These are phyloP conservation scores for Slavum lentiscoides DNA, from an alignment of 2,888 invertebrate genomes.

Conservation along the genomic window DNA sequence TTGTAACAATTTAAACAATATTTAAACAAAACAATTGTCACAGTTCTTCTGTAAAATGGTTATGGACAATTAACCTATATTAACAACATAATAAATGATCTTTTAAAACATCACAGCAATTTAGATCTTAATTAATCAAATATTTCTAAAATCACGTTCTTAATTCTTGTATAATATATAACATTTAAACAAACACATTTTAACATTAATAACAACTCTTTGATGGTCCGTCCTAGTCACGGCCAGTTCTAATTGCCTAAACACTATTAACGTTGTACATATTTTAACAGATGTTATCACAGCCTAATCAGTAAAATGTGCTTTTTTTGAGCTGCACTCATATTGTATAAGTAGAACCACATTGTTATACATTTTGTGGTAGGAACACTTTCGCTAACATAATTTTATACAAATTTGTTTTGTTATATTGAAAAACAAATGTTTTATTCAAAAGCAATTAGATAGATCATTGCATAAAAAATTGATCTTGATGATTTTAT, in stretches of 20 bases:
- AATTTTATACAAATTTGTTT: slow-evolving; percentile 37
- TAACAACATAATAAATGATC: slow-evolving; percentile 44
- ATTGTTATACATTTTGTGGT: slow-evolving; percentile 26
- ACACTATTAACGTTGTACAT: slow-evolving; percentile 50
- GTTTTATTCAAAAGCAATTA: slow-evolving; percentile 35
- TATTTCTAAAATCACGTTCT: slow-evolving; percentile 45
- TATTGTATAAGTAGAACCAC: slow-evolving; percentile 35
- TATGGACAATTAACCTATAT: slow-evolving; percentile 33
- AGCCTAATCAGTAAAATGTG: slow-evolving; percentile 45
- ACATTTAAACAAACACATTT: slow-evolving; percentile 35
- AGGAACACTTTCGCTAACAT: slow-evolving; percentile 41
- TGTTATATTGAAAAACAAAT: slow-evolving; percentile 26
- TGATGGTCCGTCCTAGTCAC: slow-evolving; percentile 46
- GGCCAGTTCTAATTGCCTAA: slow-evolving; percentile 50
- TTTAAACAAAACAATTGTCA: slow-evolving; percentile 24
- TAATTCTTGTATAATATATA: slow-evolving; percentile 27
- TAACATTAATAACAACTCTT: slow-evolving; percentile 43
- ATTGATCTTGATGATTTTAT: slow-evolving; percentile 42
- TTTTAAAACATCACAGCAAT: slow-evolving; percentile 48
- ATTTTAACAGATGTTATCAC: slow-evolving; percentile 53
- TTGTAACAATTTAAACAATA: slow-evolving; percentile 43
- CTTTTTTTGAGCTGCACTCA: slow-evolving; percentile 33
- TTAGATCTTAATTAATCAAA: slow-evolving; percentile 43
- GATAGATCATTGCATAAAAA: slow-evolving; percentile 51
- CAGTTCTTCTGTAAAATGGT: slow-evolving; percentile 37